Conservation (phyloP, 2,113 vertebrate genomes). For the Myrmophylax atrothorax region DNA sequence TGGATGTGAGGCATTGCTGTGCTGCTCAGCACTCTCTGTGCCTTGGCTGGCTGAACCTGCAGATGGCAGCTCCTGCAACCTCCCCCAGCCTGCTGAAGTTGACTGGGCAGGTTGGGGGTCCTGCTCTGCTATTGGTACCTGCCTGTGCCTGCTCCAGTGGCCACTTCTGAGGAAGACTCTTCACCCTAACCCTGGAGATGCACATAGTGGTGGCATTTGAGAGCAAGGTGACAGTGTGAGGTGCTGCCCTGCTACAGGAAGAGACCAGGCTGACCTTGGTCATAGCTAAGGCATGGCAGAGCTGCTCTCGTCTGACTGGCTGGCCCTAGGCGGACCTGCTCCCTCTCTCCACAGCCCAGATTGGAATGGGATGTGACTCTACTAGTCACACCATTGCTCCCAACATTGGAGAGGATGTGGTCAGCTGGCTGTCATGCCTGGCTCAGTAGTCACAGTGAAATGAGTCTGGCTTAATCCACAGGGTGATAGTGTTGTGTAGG, state of each 20-base stretch:
- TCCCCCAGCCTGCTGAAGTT: not conserved
- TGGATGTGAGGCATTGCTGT: not conserved
- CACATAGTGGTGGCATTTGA: not conserved
- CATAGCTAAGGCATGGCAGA: not conserved
- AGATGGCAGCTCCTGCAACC: not conserved
- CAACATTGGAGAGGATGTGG: not conserved
- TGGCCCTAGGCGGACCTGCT: not conserved
- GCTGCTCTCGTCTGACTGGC: not conserved
- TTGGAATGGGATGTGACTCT: not conserved
- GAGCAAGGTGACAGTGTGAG: not conserved
- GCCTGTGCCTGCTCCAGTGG: rapidly evolving
- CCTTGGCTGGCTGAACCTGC: not conserved
- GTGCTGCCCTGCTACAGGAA: not conserved
- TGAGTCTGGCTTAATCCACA: not conserved
- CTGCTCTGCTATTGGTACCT: rapidly evolving
- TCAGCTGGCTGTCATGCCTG: not conserved
- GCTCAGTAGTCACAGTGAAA: not conserved
- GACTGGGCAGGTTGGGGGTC: not conserved
- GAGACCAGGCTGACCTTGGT: not conserved
- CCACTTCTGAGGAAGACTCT: not conserved
- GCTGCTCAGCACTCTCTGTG: not conserved
- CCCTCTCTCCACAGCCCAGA: not conserved
- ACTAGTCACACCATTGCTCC: not conserved
- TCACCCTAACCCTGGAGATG: not conserved
- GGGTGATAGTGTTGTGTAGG: not conserved